Conservation (phyloP, 2,888 invertebrate genomes). For the Leucoptera coffeella region DNA sequence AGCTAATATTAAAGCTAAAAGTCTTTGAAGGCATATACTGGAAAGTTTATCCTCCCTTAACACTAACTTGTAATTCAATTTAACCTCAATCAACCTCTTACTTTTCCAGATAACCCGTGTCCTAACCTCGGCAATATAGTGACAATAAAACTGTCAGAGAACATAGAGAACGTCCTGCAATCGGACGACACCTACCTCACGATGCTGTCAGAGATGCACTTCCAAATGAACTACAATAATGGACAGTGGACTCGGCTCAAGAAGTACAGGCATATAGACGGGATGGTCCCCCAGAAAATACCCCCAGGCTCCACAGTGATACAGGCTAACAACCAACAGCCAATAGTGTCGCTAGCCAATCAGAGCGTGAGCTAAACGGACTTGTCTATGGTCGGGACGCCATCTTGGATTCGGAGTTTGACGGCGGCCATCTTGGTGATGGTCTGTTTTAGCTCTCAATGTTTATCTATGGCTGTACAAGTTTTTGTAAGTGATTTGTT, state of each 20-base stretch:
- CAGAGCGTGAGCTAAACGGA: slow-evolving; percentile 38
- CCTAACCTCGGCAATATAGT: slow-evolving; percentile 96
- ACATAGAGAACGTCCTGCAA: slow-evolving; percentile 80
- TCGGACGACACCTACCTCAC: slow-evolving; percentile 74
- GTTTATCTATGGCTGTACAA: too few species aligned
- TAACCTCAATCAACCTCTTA: too few species aligned
- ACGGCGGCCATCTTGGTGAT: not conserved
- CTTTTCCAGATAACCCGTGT: slow-evolving; percentile 81
- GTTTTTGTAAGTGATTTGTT: too few species aligned
- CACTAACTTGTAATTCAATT: too few species aligned
- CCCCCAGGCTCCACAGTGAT: slow-evolving; percentile 38
- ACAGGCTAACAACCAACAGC: slow-evolving; percentile 31
- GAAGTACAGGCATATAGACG: slow-evolving; percentile 75
- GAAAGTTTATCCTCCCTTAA: not conserved
- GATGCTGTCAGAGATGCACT: slow-evolving; percentile 87
- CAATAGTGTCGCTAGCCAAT: slow-evolving; percentile 35
- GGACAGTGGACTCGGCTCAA: slow-evolving; percentile 92
- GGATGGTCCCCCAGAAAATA: slow-evolving; percentile 35
- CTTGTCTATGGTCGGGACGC: too few species aligned
- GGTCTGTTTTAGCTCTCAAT: not conserved
- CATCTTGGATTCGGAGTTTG: too few species aligned
- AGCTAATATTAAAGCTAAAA: not conserved
- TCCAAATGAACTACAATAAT: slow-evolving; percentile 86
- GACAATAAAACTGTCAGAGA: slow-evolving; percentile 91
- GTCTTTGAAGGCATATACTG: not conserved